Percentiles rank a stretch among this genome's conserved stretches.
Conservation (phyloP, 1,140 invertebrate genomes). For the Micrasema longulum region DNA sequence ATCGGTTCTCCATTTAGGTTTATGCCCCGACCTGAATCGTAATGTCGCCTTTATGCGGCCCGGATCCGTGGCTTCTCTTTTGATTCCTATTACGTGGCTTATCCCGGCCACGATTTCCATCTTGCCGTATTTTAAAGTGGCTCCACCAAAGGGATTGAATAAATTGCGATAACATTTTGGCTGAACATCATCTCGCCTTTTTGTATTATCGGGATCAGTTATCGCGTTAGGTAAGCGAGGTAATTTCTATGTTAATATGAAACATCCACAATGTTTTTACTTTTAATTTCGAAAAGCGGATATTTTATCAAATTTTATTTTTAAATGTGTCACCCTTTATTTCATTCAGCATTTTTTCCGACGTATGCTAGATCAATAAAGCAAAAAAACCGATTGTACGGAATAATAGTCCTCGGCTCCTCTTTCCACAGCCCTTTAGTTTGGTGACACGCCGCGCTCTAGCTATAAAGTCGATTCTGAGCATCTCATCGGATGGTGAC, state of each 20-base stretch:
- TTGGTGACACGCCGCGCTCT: constrained; percentile 21
- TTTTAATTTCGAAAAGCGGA: neutral
- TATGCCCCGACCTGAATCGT: constrained; percentile 36
- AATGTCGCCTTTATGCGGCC: constrained; percentile 33
- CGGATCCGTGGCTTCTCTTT: constrained; percentile 32
- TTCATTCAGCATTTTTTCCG: too few relatives aligned
- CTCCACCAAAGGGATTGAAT: constrained; percentile 48
- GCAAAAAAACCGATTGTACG: constrained; percentile 12
- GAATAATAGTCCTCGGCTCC: neutral
- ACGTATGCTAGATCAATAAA: constrained; percentile 33
- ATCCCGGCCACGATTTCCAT: constrained; percentile 50
- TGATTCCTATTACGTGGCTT: constrained; percentile 54
- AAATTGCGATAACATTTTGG: constrained; percentile 47
- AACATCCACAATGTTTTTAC: neutral
- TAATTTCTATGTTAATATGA: constrained; percentile 9
- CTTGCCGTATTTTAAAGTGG: constrained; percentile 43
- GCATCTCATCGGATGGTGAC: constrained; percentile 42
- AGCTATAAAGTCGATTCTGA: constrained; percentile 46
- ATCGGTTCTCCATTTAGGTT: constrained; percentile 51
- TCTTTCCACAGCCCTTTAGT: constrained; percentile 41
- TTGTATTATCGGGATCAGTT: constrained; percentile 20
- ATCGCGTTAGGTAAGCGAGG: neutral
- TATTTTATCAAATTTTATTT: neutral
- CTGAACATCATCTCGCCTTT: constrained; percentile 14
- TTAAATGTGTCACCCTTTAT: too few relatives aligned